Conservation (phyloP, 2,888 invertebrate genomes). For the Hermaeophaga mercurialis region DNA sequence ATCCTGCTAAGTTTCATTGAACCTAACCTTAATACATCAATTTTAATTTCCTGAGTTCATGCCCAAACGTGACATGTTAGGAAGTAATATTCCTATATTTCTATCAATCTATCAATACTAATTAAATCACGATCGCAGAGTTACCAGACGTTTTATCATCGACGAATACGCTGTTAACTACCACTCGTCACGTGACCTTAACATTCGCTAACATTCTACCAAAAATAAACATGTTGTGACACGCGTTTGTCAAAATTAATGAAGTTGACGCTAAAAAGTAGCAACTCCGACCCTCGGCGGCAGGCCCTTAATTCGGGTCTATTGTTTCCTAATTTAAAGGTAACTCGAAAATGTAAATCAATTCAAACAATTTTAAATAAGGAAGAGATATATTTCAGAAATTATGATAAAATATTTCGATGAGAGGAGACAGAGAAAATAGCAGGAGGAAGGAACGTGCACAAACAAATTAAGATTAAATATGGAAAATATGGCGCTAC, state of each 20-base stretch:
- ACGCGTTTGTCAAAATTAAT: conserved; percentile 55
- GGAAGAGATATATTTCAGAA: no score
- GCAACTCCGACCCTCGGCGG: conserved; percentile 48
- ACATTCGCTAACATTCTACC: conserved; percentile 25
- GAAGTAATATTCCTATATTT: conserved; percentile 33
- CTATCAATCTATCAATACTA: conserved; percentile 37
- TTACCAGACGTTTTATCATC: conserved; percentile 33
- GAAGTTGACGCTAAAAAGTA: conserved; percentile 51
- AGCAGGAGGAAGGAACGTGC: no score
- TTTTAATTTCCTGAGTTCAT: conserved; percentile 28
- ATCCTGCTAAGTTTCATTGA: no score
- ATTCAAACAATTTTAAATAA: no score
- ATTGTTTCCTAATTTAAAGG: background rate
- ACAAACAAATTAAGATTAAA: no score
- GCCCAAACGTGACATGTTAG: conserved; percentile 36
- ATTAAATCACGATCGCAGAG: conserved; percentile 35
- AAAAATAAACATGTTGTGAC: conserved; percentile 52
- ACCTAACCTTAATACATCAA: conserved; percentile 13
- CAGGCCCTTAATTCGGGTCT: conserved; percentile 10
- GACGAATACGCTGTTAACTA: conserved; percentile 21
- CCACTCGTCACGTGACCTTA: conserved; percentile 28
- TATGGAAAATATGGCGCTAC: background rate
- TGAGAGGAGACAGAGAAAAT: no score
- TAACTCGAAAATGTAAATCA: background rate
- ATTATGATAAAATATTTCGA: no score